These are phyloP conservation scores for Drosophila basisetae DNA, from an alignment of 2,888 invertebrate species.

Conservation along the genomic window DNA sequence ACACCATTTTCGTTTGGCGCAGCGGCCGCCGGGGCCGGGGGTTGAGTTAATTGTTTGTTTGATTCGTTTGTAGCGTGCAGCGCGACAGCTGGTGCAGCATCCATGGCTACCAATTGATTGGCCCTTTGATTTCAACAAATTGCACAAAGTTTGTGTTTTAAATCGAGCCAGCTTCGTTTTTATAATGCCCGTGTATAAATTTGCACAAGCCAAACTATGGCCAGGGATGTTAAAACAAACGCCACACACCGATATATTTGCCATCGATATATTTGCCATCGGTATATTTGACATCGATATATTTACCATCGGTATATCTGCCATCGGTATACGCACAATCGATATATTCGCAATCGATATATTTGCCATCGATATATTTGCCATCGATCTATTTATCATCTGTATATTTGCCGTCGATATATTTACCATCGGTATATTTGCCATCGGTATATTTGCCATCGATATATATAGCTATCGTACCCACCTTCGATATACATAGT, in stretches of 20 bases:
- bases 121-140: constrained; percentile 34
- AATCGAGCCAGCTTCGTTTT: constrained; percentile 55
- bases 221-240: constrained; percentile 64
- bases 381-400: too few species aligned
- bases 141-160: constrained; percentile 57
- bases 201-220: constrained; percentile 65
- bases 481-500: constrained; percentile 7
- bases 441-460: too few species aligned
- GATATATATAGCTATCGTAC: neutral
- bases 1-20: constrained; percentile 73
- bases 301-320: too few species aligned
- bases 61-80: constrained; percentile 50
- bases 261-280: too few species aligned
- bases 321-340: too few species aligned
- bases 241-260: constrained; percentile 53
- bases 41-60: constrained; percentile 47
- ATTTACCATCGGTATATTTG: too few species aligned
- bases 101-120: constrained; percentile 53
- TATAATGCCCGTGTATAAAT: constrained; percentile 54
- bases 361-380: too few species aligned
- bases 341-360: too few species aligned
- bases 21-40: constrained; percentile 66
- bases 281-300: too few species aligned
- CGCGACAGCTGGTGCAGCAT: constrained; percentile 62
- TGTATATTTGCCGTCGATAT: too few species aligned